Evolutionary conservation across 2,888 invertebrate genomes (phyloP).

Genomic region (Teinopalpus imperialis): DNA sequence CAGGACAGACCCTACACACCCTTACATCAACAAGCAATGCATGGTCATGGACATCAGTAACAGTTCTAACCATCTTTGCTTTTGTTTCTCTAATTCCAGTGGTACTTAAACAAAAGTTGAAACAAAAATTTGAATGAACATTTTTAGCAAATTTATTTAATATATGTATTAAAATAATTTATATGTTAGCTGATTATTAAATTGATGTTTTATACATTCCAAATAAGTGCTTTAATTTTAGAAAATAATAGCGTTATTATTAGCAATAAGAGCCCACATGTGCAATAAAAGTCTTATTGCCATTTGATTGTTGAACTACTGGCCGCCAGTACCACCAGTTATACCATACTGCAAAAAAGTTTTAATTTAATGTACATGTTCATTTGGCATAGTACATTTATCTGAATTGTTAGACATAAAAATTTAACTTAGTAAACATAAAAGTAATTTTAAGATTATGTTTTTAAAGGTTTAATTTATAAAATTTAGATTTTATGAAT

Average conservation of each 20-base stretch:
- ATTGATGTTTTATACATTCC: constrained; percentile 65
- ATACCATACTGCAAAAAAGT: constrained; percentile 86
- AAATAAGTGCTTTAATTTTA: constrained; percentile 21
- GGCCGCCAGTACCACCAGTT: constrained; percentile 94
- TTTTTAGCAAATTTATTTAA: constrained; percentile 59
- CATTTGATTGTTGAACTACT: constrained; percentile 80
- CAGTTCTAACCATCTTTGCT: constrained; percentile 89
- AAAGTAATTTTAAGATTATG: no score
- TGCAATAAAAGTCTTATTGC: constrained; percentile 83
- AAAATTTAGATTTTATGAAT: no score
- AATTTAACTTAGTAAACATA: no score
- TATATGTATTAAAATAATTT: constrained; percentile 29
- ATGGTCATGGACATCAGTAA: constrained; percentile 93
- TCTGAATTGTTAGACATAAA: no score
- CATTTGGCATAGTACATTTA: no score
- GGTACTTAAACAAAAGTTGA: constrained; percentile 89
- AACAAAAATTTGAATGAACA: constrained; percentile 88
- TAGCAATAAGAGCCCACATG: constrained; percentile 89
- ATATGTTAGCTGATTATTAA: constrained; percentile 29
- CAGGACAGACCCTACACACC: constrained; percentile 97
- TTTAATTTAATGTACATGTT: constrained; percentile 8
- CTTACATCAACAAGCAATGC: constrained; percentile 94
- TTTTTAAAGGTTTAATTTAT: no score
- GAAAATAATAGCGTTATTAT: constrained; percentile 32
- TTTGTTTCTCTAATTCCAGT: constrained; percentile 93